These are phyloP conservation scores for Dendrocopos noguchii DNA, from an alignment of 2,113 vertebrate species.

Conservation along the genomic window DNA sequence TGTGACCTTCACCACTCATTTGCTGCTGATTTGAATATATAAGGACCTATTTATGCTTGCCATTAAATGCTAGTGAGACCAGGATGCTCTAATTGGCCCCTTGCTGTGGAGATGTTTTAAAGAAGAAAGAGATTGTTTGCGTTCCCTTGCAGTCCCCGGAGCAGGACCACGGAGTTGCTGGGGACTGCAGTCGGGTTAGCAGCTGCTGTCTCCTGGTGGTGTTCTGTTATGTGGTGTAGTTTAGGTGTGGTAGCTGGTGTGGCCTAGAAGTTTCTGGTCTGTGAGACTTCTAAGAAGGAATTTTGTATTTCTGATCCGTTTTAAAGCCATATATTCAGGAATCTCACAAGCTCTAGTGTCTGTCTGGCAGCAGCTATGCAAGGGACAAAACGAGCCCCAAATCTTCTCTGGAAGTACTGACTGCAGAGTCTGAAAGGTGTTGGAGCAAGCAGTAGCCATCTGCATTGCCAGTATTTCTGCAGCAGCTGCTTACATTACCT, in stretches of 20 bases:
- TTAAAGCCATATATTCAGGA: not conserved
- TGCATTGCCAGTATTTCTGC: not conserved
- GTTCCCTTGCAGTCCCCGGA: not conserved
- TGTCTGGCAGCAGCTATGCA: not conserved
- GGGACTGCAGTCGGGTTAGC: rapidly evolving
- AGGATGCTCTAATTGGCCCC: slow-evolving; percentile 41
- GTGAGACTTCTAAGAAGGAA: not conserved
- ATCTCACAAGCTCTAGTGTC: not conserved
- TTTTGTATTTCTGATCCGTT: not conserved
- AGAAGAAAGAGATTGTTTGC: slow-evolving; percentile 7
- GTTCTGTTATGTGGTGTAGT: not conserved
- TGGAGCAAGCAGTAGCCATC: rapidly evolving
- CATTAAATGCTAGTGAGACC: slow-evolving; percentile 39
- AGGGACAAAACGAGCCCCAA: not conserved
- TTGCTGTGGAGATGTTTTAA: slow-evolving; percentile 28
- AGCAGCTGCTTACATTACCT: not conserved
- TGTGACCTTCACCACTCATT: slow-evolving; percentile 37
- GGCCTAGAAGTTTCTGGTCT: not conserved
- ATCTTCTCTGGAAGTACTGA: not conserved
- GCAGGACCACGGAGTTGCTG: rapidly evolving
- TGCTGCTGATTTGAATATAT: slow-evolving; percentile 33
- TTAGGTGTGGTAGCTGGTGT: not conserved
- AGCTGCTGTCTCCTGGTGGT: not conserved
- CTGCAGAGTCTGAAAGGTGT: not conserved
- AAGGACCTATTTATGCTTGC: slow-evolving; percentile 33